phyloP scores from a whole-genome alignment of 2,797 vertebrate genomes.

The Lates japonicus region DNA sequence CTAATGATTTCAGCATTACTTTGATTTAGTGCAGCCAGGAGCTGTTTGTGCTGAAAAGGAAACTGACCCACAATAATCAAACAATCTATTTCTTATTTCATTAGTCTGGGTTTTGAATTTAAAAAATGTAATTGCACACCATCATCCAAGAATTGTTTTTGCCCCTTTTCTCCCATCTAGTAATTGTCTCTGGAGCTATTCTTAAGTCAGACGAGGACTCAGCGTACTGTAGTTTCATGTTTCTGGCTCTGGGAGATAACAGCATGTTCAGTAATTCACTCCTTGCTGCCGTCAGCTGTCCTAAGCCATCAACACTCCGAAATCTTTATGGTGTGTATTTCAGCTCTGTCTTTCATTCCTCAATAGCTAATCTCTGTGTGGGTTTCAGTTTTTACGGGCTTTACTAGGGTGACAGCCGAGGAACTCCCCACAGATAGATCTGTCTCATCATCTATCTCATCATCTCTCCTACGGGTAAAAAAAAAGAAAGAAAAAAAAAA shows the following conservation, averaged over 20 bases:
- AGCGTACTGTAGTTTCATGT: slow-evolving; percentile 35
- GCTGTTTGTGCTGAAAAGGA: too few relatives aligned
- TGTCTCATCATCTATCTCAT: slow-evolving; percentile 56
- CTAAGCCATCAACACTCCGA: slow-evolving; percentile 37
- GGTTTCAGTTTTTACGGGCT: slow-evolving; percentile 54
- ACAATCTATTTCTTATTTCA: not conserved
- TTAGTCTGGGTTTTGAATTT: not conserved
- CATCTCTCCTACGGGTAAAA: slow-evolving; percentile 16
- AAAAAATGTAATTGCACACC: not conserved
- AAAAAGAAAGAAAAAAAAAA: slow-evolving; percentile 29
- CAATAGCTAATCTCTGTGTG: slow-evolving; percentile 53
- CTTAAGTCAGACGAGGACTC: not conserved
- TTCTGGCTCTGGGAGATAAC: slow-evolving; percentile 34
- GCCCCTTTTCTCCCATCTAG: not conserved
- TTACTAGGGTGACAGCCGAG: slow-evolving; percentile 52
- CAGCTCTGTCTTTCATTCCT: slow-evolving; percentile 47
- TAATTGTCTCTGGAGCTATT: slow-evolving; percentile 34
- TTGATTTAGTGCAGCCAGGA: not conserved
- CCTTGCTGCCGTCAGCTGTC: slow-evolving; percentile 54
- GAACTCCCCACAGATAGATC: slow-evolving; percentile 57
- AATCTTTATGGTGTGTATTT: slow-evolving; percentile 58
- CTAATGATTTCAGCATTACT: not conserved
- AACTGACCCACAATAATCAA: not conserved
- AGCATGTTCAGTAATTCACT: slow-evolving; percentile 37
- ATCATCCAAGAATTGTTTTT: slow-evolving; percentile 2